Evolutionary conservation across 2,113 vertebrate species (phyloP).

Genomic region (Nothocercus nigrocapillus): DNA sequence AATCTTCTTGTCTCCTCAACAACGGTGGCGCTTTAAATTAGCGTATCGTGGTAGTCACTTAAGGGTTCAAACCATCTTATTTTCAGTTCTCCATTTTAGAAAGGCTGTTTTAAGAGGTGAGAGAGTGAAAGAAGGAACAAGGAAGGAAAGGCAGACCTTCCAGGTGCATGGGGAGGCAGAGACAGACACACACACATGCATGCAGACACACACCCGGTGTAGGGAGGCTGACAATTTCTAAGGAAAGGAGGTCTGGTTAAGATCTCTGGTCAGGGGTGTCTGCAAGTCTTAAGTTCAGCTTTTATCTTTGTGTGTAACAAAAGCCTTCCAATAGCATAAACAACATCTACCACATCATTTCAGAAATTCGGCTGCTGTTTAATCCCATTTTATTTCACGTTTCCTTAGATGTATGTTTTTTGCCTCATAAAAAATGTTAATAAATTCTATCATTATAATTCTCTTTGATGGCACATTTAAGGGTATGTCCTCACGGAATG

Average conservation of each 20-base stretch:
- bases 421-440: slow-evolving; percentile 54
- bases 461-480: slow-evolving; percentile 60
- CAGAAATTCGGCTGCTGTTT: neutral
- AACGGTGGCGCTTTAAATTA: neutral
- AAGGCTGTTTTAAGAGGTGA: neutral
- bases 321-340: slow-evolving; percentile 9
- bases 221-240: neutral
- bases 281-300: neutral
- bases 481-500: slow-evolving; percentile 51
- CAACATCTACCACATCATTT: neutral
- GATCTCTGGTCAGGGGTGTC: neutral
- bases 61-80: neutral
- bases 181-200: too few relatives aligned
- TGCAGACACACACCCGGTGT: neutral
- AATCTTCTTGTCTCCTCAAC: neutral
- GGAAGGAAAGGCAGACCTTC: neutral
- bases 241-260: neutral
- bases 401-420: slow-evolving; percentile 26
- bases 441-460: slow-evolving; percentile 59
- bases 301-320: neutral
- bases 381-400: slow-evolving; percentile 4
- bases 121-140: neutral
- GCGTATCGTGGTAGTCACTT: neutral
- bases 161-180: neutral
- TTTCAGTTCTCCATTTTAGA: neutral